Percentiles rank a stretch among this genome's conserved stretches.
Evolutionary conservation across 2,888 invertebrate species (phyloP).

Genomic region (Dryocosmus kuriphilus): DNA sequence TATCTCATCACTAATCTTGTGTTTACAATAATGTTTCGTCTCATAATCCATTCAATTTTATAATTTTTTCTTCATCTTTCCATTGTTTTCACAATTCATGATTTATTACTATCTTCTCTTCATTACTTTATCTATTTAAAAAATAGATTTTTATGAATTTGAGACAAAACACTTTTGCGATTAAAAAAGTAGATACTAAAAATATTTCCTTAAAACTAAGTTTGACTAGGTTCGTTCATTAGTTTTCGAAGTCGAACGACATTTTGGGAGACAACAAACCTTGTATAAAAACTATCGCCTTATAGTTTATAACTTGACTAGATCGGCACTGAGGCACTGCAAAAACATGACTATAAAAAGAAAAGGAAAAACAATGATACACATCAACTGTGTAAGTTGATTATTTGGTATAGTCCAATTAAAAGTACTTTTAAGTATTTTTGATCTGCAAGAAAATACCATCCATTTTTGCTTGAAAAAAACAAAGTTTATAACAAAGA

Average conservation of each 20-base stretch:
- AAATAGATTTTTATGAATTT: not conserved
- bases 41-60: not conserved
- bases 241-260: conserved; percentile 4
- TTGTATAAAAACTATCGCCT: conserved; percentile 54
- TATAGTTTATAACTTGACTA: conserved; percentile 60
- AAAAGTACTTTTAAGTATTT: not conserved
- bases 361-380: conserved; percentile 43
- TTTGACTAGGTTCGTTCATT: conserved; percentile 12
- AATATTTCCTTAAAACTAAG: conserved; percentile 3
- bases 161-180: not conserved
- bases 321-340: conserved; percentile 51
- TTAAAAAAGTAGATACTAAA: conserved; percentile 7
- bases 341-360: conserved; percentile 42
- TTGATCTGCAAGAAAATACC: not conserved
- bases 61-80: not conserved
- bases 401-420: conserved; percentile 1
- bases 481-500: not conserved
- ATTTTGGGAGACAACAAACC: conserved; percentile 54
- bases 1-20: not conserved
- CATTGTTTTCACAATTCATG: too few species aligned
- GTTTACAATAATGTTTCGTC: not conserved
- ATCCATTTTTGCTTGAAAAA: not conserved
- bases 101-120: too few species aligned
- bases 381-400: conserved; percentile 15
- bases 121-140: not conserved